phyloP scores from a whole-genome alignment of 2,113 vertebrate genomes.

The Chaetops frenatus region DNA sequence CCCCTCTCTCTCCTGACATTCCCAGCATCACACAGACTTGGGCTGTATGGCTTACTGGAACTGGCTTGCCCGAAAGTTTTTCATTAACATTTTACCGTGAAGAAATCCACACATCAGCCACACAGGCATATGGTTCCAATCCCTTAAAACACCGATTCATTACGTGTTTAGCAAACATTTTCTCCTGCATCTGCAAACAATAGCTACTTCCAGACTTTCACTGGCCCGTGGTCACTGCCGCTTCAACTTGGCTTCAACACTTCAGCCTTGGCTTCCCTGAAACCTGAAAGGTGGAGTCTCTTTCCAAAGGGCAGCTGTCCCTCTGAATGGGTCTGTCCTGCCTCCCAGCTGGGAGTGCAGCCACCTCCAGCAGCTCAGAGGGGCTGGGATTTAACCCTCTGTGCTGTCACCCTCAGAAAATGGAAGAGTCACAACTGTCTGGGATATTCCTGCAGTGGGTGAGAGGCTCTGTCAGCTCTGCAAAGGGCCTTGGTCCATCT shows the following conservation, averaged over 20 bases:
- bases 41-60: background rate
- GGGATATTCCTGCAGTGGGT: background rate
- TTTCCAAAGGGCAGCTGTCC: background rate
- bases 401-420: background rate
- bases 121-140: constrained; percentile 53
- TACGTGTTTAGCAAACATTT: constrained; percentile 41
- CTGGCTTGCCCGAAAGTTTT: background rate
- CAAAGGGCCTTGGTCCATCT: rapidly evolving
- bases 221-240: background rate
- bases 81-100: constrained; percentile 35
- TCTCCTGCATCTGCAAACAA: constrained; percentile 42
- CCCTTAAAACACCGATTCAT: constrained; percentile 40
- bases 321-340: background rate
- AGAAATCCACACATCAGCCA: constrained; percentile 25
- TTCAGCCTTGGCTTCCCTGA: background rate
- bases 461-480: background rate
- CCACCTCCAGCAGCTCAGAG: background rate
- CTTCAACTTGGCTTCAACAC: no score
- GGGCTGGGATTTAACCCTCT: background rate
- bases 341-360: background rate
- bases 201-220: constrained; percentile 49
- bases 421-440: background rate
- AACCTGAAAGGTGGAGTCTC: background rate
- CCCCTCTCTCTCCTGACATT: background rate
- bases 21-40: background rate